Conservation (phyloP, 2,797 vertebrate species). For the Mastacembelus armatus region DNA sequence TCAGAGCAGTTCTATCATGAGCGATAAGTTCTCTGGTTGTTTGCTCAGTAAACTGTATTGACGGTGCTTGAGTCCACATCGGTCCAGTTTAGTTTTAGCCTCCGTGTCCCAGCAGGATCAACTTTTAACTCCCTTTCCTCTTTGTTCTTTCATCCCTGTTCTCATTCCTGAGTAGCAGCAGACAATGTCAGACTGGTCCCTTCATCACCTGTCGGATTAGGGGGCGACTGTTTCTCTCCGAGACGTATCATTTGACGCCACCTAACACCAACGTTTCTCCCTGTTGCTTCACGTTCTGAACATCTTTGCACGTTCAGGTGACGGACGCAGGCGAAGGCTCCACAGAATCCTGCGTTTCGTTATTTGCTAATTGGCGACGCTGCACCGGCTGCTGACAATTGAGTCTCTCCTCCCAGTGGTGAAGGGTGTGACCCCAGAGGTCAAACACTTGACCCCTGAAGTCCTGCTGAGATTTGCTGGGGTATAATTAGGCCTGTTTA, state of each 20-base stretch:
- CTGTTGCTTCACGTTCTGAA: no score
- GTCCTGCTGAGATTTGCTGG: slow-evolving; percentile 41
- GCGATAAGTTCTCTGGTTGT: no score
- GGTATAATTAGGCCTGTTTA: slow-evolving; percentile 58
- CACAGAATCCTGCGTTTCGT: background rate
- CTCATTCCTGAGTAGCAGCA: slow-evolving; percentile 33
- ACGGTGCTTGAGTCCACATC: no score
- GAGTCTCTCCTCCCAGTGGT: slow-evolving; percentile 17
- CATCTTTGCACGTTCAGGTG: background rate
- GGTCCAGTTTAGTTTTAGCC: no score
- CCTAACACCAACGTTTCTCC: slow-evolving; percentile 24
- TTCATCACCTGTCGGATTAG: slow-evolving; percentile 48
- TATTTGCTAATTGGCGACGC: slow-evolving; percentile 28
- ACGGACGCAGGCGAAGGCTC: background rate
- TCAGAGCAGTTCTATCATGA: no score
- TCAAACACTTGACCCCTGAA: slow-evolving; percentile 66
- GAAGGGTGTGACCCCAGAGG: slow-evolving; percentile 53
- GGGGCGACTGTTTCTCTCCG: slow-evolving; percentile 24
- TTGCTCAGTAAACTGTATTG: no score
- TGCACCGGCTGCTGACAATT: background rate
- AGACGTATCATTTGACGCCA: slow-evolving; percentile 49
- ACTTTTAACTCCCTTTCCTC: no score
- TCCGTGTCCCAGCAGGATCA: no score
- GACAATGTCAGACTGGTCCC: slow-evolving; percentile 20
- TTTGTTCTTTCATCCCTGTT: no score